Conservation (phyloP, 1,140 invertebrate genomes). For the Diachasmimorpha longicaudata region DNA sequence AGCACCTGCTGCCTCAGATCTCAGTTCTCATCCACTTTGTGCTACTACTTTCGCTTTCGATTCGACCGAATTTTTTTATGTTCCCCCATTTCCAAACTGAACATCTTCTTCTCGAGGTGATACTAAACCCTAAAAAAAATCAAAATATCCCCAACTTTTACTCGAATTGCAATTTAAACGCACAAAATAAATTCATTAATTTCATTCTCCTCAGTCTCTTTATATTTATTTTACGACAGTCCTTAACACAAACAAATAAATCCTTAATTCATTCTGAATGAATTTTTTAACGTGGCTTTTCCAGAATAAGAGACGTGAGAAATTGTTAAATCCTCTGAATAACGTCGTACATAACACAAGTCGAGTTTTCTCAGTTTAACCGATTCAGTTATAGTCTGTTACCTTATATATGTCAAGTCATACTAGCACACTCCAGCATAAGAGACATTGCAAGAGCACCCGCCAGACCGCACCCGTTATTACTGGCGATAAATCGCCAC, state of each 20-base stretch:
- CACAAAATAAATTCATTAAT: too few relatives aligned
- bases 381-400: background rate
- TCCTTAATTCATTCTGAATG: too few relatives aligned
- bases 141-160: background rate
- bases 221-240: too few relatives aligned
- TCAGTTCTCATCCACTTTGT: background rate
- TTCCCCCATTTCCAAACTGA: too few relatives aligned
- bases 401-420: background rate
- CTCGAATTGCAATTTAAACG: too few relatives aligned
- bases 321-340: background rate
- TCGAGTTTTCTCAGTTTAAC: background rate
- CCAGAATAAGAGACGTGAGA: background rate
- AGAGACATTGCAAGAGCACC: conserved; percentile 43
- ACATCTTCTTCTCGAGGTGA: background rate
- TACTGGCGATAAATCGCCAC: conserved; percentile 61
- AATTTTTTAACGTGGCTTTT: background rate
- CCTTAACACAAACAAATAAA: too few relatives aligned
- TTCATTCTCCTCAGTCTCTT: too few relatives aligned
- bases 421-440: conserved; percentile 24
- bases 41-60: background rate
- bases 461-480: conserved; percentile 56
- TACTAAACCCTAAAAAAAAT: background rate
- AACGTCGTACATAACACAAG: background rate
- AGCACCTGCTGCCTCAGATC: conserved; percentile 37
- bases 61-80: background rate